These are phyloP conservation scores for Xanthia icteritia DNA, from an alignment of 2,888 invertebrate genomes.

Conservation along the genomic window DNA sequence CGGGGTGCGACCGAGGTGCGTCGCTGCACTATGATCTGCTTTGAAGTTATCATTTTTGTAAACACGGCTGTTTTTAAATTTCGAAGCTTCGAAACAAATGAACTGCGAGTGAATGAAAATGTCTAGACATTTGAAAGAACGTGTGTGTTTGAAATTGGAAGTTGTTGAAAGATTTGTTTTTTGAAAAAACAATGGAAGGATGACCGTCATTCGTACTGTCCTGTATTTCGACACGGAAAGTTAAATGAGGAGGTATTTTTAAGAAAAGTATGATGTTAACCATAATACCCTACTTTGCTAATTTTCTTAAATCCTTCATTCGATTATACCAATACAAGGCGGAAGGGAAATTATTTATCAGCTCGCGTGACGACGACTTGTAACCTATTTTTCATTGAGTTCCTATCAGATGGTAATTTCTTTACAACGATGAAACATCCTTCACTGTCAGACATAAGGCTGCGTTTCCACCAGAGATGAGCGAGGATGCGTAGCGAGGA, in stretches of 20 bases:
- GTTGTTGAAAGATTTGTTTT: not conserved
- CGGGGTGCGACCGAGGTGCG: constrained; percentile 76
- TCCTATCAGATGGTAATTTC: constrained; percentile 18
- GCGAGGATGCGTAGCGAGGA: too few relatives aligned
- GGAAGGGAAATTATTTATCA: constrained; percentile 14
- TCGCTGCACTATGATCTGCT: constrained; percentile 62
- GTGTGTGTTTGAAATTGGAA: constrained; percentile 8
- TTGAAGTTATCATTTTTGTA: constrained; percentile 52
- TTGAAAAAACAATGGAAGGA: not conserved
- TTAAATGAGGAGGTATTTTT: not conserved
- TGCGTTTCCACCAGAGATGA: too few relatives aligned
- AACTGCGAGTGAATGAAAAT: constrained; percentile 1
- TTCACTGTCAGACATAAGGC: constrained; percentile 52
- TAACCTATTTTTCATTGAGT: constrained; percentile 40
- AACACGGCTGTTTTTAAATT: constrained; percentile 33
- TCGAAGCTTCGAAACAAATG: constrained; percentile 9
- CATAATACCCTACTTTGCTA: not conserved
- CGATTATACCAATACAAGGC: too few relatives aligned
- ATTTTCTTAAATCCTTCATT: not conserved
- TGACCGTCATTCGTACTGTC: too few relatives aligned
- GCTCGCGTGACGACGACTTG: constrained; percentile 34
- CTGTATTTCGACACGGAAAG: not conserved
- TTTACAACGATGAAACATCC: constrained; percentile 34
- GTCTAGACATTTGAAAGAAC: not conserved
- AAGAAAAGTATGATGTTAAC: not conserved